Evolutionary conservation across 2,888 invertebrate species (phyloP).

Genomic region (Ectemnius continuus): DNA sequence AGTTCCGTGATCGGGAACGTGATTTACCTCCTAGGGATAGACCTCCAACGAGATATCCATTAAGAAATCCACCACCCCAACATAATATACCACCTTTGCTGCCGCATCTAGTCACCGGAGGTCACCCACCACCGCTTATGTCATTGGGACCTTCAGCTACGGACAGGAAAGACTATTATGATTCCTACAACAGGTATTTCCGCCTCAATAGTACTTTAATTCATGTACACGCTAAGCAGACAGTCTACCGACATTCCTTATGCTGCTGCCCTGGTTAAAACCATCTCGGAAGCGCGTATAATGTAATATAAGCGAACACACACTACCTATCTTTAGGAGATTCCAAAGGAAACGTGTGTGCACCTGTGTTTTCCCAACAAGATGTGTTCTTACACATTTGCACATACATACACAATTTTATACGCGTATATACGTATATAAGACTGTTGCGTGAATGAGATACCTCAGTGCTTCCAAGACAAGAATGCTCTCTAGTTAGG

Average conservation of each 20-base stretch:
- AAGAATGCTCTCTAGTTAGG: not conserved
- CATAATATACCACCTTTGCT: conserved; percentile 70
- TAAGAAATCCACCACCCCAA: conserved; percentile 70
- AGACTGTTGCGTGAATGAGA: conserved; percentile 4
- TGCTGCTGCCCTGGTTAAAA: conserved; percentile 55
- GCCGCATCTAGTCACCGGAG: conserved; percentile 67
- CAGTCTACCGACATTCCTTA: conserved; percentile 52
- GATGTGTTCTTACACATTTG: too few species aligned
- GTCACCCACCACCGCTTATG: conserved; percentile 73
- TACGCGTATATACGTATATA: conserved; percentile 1
- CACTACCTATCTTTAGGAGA: conserved; percentile 20
- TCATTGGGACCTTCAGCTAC: conserved; percentile 73
- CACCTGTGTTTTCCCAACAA: conserved; percentile 2
- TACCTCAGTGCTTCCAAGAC: not conserved
- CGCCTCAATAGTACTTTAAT: conserved; percentile 77
- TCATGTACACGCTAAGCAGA: conserved; percentile 71
- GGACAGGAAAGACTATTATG: conserved; percentile 79
- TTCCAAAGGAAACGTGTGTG: conserved; percentile 29
- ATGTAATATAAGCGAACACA: conserved; percentile 19
- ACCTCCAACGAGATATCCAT: conserved; percentile 68
- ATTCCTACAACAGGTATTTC: conserved; percentile 79
- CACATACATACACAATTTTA: too few species aligned
- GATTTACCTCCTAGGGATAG: conserved; percentile 68
- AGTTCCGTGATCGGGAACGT: conserved; percentile 72
- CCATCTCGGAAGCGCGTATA: conserved; percentile 36